Base-by-base conservation (phyloP, 92 coral and sea anemone genomes). In the Epizoanthus stellaris region DNA sequence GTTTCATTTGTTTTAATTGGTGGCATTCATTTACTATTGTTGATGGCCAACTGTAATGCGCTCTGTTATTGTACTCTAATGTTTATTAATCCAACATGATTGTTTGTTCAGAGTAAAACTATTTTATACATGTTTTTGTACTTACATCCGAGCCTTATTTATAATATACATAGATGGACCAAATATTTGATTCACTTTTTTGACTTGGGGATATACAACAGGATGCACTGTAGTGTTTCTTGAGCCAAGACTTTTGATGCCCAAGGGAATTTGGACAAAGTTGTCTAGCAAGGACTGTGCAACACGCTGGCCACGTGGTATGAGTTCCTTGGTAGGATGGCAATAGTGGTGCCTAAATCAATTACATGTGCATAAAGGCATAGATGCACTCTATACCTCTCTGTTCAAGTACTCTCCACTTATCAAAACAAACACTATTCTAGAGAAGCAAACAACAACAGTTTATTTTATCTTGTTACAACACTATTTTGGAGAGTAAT, bases 231-330 rank as follows among this genome's bases (percentile, higher is more conserved):
- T 69, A 69, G 54, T 38, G 74, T 69, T 69, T 9, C 74, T 69
- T 69, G 74, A 69, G 3, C 49, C 74, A 69, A 13, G 53, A 69
- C 52, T 10, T 69, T 69, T 69, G 74, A 69, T 69, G 74, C 19
- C 54, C 74, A 69, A 69, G 74, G 74, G 74, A 69, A 69, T 69
- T 69, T 69, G 74, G n/a, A 69, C 54, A 69, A 69, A 69, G 74
- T 69, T 69, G n/a, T 9, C 17, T 9, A 69, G 74, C 74, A 69
- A 39, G 74, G 54, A 69, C 74, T 69, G 49, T 69, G 74, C 74
- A 69, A 69, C 74, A 69, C 17, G 74, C 14, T 69, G 74, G 74
- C 74, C 74, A 69, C n/a, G 74, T 69, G 74, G 74, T 69, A 69
- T 69, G 74, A 69, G 74, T 39, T 69, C 74, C 74, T 69, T 69